Evolutionary conservation across 2,888 invertebrate species (phyloP).

Genomic region (Buathra laborator): DNA sequence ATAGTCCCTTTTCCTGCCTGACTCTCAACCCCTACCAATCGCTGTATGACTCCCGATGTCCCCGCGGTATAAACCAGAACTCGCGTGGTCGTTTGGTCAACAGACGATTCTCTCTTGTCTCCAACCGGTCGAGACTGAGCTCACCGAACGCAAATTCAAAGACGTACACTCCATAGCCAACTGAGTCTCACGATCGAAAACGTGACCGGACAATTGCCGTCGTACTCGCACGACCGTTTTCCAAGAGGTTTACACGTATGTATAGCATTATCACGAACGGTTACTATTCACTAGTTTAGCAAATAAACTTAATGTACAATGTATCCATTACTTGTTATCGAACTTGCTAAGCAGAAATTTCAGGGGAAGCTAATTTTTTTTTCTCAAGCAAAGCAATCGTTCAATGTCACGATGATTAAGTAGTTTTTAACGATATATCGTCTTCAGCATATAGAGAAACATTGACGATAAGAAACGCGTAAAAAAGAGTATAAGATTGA

Average conservation of each 20-base stretch:
- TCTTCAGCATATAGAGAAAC: too few relatives aligned
- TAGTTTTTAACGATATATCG: too few relatives aligned
- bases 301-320: not conserved
- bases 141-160: slow-evolving; percentile 46
- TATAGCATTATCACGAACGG: slow-evolving; percentile 42
- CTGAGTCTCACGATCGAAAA: slow-evolving; percentile 75
- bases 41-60: slow-evolving; percentile 1
- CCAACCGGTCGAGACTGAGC: slow-evolving; percentile 38
- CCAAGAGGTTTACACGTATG: slow-evolving; percentile 14
- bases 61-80: slow-evolving; percentile 19
- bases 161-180: slow-evolving; percentile 32
- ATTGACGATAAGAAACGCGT: too few relatives aligned
- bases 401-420: too few relatives aligned
- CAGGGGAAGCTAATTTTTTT: not conserved
- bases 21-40: slow-evolving; percentile 23
- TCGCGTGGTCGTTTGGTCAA: slow-evolving; percentile 26
- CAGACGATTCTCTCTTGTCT: slow-evolving; percentile 10
- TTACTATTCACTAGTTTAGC: slow-evolving; percentile 46
- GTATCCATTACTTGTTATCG: not conserved
- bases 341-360: slow-evolving; percentile 1
- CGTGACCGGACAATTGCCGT: slow-evolving; percentile 77
- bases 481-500: too few relatives aligned
- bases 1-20: slow-evolving; percentile 54
- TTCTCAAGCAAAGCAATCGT: too few relatives aligned
- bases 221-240: slow-evolving; percentile 51